Base-by-base conservation (phyloP, 2,888 invertebrate species). In the Drosophila diplacantha region DNA sequence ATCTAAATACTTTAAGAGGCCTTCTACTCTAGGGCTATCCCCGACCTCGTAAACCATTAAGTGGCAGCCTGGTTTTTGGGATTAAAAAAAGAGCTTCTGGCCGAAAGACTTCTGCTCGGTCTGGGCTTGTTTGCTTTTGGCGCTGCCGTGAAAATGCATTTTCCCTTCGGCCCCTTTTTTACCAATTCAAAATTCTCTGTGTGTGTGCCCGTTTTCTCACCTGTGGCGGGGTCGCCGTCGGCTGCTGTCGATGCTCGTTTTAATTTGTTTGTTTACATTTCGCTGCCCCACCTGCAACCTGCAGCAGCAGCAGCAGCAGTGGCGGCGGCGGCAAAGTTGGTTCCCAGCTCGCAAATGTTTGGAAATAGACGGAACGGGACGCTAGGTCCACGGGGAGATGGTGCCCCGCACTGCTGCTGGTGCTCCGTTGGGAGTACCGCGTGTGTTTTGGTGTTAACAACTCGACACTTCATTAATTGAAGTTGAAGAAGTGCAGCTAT, bases 381-480 rank as follows among this genome's bases (percentile, higher is more conserved):
- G 47, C 11, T 32, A 0, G 47, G 47, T 41, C 50, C 51, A 53
- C 47, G 55, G 35, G 41, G 38, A 51, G 41, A 41, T 31, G 46
- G 31, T 22, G 20, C 41, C 26, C n/a, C n/a, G 43, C 52, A 11
- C 18, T 14, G 52, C 46, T 32, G 38, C 14, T 20, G 54, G 56
- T 35, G 50, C 38, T 49, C 34, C 51, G 49, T 39, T 49, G 67
- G 49, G 56, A 31, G 69, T 59, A 39, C 46, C 53, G 73, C 59
- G 71, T 68, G 73, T 70, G 71, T 69, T 75, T 82, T 79, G 77
- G 80, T 80, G 80, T 84, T 84, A 84, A 80, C 83, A 80, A 82
- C 80, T 80, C 80, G 80, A 76, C 80, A 80, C 80, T 84, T 80
- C 80, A 80, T 84, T 84, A 80, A 84, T 74, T 80, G 84, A 69